Evolutionary conservation across 2,888 invertebrate genomes (phyloP).

Genomic region (Drosophila yooni): DNA sequence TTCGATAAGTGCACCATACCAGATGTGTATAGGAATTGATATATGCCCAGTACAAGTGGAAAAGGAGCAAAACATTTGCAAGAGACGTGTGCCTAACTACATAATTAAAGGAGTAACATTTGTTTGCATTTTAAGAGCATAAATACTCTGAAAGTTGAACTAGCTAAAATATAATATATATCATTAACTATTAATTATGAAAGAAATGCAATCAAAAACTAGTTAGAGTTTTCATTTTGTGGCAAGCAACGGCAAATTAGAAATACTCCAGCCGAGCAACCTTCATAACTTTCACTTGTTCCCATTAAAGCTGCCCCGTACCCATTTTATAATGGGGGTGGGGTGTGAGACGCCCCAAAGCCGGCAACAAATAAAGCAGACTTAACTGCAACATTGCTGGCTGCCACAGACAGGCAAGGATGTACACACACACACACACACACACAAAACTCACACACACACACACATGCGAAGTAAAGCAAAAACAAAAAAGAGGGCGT

Average conservation of each 20-base stretch:
- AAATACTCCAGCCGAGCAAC: neutral
- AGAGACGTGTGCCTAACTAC: neutral
- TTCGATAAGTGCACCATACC: slow-evolving; percentile 12
- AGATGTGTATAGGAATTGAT: slow-evolving; percentile 20
- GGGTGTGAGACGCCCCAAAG: slow-evolving; percentile 35
- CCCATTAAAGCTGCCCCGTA: slow-evolving; percentile 28
- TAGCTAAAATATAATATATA: too few species aligned
- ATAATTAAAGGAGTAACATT: neutral
- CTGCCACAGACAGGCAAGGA: slow-evolving; percentile 2
- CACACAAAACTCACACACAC: neutral
- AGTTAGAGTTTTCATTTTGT: neutral
- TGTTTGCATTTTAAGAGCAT: neutral
- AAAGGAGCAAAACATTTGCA: neutral
- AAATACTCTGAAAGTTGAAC: neutral
- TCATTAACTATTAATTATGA: neutral
- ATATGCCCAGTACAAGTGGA: slow-evolving; percentile 1
- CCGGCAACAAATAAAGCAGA: slow-evolving; percentile 63
- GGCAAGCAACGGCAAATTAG: neutral
- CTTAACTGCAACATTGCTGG: slow-evolving; percentile 46
- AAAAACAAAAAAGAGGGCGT: slow-evolving; percentile 50
- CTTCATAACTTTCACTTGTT: slow-evolving; percentile 56
- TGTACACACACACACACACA: neutral
- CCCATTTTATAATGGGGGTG: neutral
- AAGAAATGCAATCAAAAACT: neutral
- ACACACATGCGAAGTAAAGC: neutral